phyloP scores from a whole-genome alignment of 2,888 invertebrate species.

The Sinhomidia bicolor region DNA sequence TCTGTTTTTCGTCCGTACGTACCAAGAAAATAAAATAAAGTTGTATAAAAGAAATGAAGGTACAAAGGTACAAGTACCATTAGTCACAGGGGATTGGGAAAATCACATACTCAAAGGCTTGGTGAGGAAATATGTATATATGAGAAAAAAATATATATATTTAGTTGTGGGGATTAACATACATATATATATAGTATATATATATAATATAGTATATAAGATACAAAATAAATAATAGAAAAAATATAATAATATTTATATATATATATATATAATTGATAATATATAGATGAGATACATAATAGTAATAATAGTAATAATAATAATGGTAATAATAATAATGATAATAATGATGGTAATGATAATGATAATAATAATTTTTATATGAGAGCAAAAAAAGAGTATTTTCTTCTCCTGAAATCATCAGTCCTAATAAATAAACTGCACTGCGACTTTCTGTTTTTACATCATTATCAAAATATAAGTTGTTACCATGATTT shows the following conservation, averaged over 20 bases:
- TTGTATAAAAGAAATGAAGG: not conserved
- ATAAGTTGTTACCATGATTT: constrained; percentile 5
- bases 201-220: constrained; percentile 47
- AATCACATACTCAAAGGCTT: constrained; percentile 60
- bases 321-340: not conserved
- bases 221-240: constrained; percentile 35
- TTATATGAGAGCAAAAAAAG: constrained; percentile 53
- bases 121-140: constrained; percentile 53
- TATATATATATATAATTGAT: constrained; percentile 45
- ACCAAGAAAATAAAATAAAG: constrained; percentile 30
- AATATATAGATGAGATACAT: constrained; percentile 41
- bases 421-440: not conserved
- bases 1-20: constrained; percentile 41
- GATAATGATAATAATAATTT: constrained; percentile 4
- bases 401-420: not conserved
- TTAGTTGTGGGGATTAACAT: constrained; percentile 63
- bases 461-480: not conserved
- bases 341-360: not conserved
- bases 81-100: constrained; percentile 66
- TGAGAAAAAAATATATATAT: constrained; percentile 58
- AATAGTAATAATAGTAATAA: constrained; percentile 3
- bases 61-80: constrained; percentile 35
- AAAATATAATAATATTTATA: constrained; percentile 54
- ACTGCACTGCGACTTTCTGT: constrained; percentile 61
- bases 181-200: constrained; percentile 55